phyloP scores from a whole-genome alignment of 2,888 invertebrate species.

The Vandiemenella viatica region DNA sequence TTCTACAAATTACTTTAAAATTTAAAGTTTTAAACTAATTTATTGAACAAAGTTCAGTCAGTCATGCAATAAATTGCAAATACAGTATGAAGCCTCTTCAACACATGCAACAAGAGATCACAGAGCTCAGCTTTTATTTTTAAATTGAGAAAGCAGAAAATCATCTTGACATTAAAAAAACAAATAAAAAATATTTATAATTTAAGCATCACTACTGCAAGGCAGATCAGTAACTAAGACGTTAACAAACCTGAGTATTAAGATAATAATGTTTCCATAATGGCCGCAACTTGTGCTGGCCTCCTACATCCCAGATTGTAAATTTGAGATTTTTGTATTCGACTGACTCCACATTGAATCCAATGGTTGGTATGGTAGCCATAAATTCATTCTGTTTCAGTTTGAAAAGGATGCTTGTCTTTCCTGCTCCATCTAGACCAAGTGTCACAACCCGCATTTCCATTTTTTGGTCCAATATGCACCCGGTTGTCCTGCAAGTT shows the following conservation, averaged over 20 bases:
- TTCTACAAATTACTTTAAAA: no score
- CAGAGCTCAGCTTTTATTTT: no score
- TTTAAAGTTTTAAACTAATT: no score
- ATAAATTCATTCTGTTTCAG: slow-evolving; percentile 39
- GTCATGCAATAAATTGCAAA: no score
- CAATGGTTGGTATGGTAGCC: slow-evolving; percentile 39
- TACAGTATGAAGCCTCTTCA: no score
- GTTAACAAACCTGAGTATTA: slow-evolving; percentile 40
- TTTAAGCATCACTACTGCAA: no score
- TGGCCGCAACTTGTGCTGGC: slow-evolving; percentile 39
- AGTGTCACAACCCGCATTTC: slow-evolving; percentile 42
- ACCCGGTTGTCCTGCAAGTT: slow-evolving; percentile 37
- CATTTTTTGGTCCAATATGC: slow-evolving; percentile 43
- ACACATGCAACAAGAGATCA: no score
- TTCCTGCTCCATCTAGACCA: slow-evolving; percentile 40
- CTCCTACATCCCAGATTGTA: slow-evolving; percentile 45
- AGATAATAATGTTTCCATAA: slow-evolving; percentile 44
- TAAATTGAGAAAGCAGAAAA: no score
- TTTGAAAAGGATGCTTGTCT: slow-evolving; percentile 40
- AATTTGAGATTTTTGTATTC: slow-evolving; percentile 41
- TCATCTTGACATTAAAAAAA: no score
- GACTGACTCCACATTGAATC: slow-evolving; percentile 43
- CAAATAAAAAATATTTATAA: no score
- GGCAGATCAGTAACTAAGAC: slow-evolving; percentile 13
- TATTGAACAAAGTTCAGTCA: no score